These are phyloP conservation scores for Molossus molossus DNA, from an alignment of 2,797 vertebrate genomes.

Conservation along the genomic window DNA sequence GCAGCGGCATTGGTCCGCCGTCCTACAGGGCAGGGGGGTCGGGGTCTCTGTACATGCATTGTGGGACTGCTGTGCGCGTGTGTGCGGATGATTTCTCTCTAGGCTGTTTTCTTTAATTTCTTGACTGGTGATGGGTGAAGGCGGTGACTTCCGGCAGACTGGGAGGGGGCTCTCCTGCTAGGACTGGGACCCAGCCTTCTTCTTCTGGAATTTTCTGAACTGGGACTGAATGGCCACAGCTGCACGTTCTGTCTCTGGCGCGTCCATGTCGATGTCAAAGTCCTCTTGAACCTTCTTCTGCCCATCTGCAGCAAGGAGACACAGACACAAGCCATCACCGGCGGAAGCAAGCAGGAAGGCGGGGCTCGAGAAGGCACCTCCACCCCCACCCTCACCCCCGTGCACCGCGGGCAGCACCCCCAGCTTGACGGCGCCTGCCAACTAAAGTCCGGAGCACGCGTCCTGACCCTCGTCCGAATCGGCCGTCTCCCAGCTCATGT, in stretches of 20 bases:
- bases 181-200: slow-evolving; percentile 96
- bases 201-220: slow-evolving; percentile 99
- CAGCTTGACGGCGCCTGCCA: not conserved
- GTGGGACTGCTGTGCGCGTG: slow-evolving; percentile 61
- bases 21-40: slow-evolving; percentile 86
- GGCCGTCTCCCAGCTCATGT: not conserved
- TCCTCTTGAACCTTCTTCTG: slow-evolving; percentile 96
- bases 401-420: rapidly evolving
- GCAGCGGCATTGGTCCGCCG: slow-evolving; percentile 79
- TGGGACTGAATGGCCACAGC: slow-evolving; percentile 98
- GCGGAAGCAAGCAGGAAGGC: not conserved
- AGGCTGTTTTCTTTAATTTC: slow-evolving; percentile 79
- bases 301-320: slow-evolving; percentile 90
- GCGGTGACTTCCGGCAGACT: slow-evolving; percentile 75
- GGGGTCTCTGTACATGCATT: slow-evolving; percentile 91
- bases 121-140: slow-evolving; percentile 86
- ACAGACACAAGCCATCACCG: slow-evolving; percentile 50
- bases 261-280: slow-evolving; percentile 98
- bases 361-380: not conserved
- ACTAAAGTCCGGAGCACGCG: not conserved
- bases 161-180: slow-evolving; percentile 90
- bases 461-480: not conserved
- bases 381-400: rapidly evolving
- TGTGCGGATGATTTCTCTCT: not conserved
- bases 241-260: slow-evolving; percentile 97